A percentile compares a stretch with the other conserved stretches of the same genome.
phyloP scores from a whole-genome alignment of 2,888 invertebrate genomes.

The Apotomis turbidana region DNA sequence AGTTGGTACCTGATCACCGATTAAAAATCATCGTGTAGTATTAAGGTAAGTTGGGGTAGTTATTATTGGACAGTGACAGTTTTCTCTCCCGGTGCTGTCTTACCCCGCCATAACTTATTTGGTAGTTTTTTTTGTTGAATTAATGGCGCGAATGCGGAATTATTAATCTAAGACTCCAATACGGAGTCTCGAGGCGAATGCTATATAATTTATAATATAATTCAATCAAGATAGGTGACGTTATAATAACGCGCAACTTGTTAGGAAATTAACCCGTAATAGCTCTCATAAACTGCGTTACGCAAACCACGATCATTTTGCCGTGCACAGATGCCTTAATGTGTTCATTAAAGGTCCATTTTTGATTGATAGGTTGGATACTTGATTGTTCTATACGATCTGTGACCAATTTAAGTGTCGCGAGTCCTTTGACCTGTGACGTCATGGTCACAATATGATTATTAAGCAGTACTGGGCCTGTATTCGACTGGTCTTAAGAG shows the following conservation, averaged over 20 bases:
- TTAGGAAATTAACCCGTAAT: neutral
- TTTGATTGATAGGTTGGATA: neutral
- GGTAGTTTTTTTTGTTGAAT: too few relatives aligned
- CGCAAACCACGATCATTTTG: neutral
- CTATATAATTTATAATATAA: neutral
- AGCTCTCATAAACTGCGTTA: neutral
- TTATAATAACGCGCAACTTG: neutral
- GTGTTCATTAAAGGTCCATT: neutral
- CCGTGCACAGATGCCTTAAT: neutral
- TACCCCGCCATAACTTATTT: too few relatives aligned
- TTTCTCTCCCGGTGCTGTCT: too few relatives aligned
- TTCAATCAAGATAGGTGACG: neutral
- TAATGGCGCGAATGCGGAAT: too few relatives aligned
- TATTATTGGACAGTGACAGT: too few relatives aligned
- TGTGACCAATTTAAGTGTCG: conserved; percentile 4
- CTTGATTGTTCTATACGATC: conserved; percentile 1
- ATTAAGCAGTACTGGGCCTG: neutral
- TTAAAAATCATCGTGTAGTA: too few relatives aligned
- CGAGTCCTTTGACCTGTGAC: conserved; percentile 21
- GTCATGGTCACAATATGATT: neutral
- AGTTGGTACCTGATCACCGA: too few relatives aligned
- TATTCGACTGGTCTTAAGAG: too few relatives aligned
- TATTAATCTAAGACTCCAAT: too few relatives aligned
- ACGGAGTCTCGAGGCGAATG: neutral
- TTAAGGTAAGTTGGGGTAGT: too few relatives aligned